These are phyloP conservation scores for Tadarida brasiliensis DNA, from an alignment of 2,797 vertebrate species.

Conservation along the genomic window DNA sequence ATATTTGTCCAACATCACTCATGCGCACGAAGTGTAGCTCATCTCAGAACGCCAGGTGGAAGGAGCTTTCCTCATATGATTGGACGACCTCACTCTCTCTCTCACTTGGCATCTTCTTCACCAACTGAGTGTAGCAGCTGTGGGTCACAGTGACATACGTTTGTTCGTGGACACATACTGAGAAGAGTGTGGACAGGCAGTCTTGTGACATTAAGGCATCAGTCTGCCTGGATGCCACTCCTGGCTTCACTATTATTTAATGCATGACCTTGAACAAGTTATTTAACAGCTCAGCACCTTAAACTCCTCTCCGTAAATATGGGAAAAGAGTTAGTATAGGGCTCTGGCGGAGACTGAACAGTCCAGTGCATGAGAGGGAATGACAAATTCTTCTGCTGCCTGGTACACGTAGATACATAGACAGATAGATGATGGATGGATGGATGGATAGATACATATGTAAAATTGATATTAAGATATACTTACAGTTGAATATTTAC, in stretches of 20 bases:
- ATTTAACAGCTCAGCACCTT: not conserved
- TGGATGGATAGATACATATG: not conserved
- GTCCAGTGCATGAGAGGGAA: accelerated
- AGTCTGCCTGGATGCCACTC: not conserved
- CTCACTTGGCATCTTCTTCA: not conserved
- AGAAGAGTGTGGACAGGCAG: not conserved
- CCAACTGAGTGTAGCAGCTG: not conserved
- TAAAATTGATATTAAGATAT: not conserved
- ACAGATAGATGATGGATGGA: not conserved
- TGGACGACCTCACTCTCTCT: not conserved
- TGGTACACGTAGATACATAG: not conserved
- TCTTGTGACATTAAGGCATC: not conserved
- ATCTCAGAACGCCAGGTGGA: not conserved
- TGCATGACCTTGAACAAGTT: not conserved
- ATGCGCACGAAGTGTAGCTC: not conserved
- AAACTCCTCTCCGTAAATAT: not conserved
- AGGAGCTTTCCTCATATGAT: not conserved
- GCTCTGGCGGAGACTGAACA: too few species aligned
- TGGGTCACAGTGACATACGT: accelerated
- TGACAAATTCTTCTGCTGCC: not conserved
- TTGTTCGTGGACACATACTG: accelerated
- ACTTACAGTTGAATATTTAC: not conserved
- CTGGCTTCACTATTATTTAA: not conserved
- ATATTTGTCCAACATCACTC: not conserved
- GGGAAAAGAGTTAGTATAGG: not conserved